Conservation (phyloP, 2,113 vertebrate species). For the Chaetops frenatus region DNA sequence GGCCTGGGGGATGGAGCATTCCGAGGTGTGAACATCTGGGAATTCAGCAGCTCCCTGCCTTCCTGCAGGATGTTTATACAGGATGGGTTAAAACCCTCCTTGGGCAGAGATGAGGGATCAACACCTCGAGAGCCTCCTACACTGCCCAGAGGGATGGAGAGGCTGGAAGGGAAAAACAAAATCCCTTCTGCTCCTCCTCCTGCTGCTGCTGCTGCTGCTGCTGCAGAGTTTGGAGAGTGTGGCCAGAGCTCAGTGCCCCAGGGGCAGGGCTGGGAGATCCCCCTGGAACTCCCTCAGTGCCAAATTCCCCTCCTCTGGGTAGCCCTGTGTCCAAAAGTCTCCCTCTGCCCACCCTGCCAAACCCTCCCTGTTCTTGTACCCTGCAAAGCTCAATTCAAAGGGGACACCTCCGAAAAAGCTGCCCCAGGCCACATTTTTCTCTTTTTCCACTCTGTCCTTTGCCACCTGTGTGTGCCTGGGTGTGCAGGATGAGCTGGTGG, state of each 20-base stretch:
- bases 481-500: not conserved
- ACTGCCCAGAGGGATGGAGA: not conserved
- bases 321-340: not conserved
- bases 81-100: not conserved
- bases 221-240: not conserved
- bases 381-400: not conserved
- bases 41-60: not conserved
- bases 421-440: not conserved
- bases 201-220: not conserved
- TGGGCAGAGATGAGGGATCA: not conserved
- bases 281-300: rapidly evolving
- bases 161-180: not conserved
- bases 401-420: not conserved
- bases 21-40: not conserved
- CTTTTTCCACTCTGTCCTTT: not conserved
- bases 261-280: not conserved
- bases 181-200: not conserved
- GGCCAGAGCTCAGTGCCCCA: not conserved
- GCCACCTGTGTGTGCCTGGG: rapidly evolving
- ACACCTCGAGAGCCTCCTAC: not conserved
- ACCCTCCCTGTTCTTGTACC: not conserved
- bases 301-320: not conserved
- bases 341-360: not conserved
- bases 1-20: not conserved
- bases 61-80: not conserved